Conservation (phyloP, 2,113 vertebrate genomes). For the Charadrius vociferus region DNA sequence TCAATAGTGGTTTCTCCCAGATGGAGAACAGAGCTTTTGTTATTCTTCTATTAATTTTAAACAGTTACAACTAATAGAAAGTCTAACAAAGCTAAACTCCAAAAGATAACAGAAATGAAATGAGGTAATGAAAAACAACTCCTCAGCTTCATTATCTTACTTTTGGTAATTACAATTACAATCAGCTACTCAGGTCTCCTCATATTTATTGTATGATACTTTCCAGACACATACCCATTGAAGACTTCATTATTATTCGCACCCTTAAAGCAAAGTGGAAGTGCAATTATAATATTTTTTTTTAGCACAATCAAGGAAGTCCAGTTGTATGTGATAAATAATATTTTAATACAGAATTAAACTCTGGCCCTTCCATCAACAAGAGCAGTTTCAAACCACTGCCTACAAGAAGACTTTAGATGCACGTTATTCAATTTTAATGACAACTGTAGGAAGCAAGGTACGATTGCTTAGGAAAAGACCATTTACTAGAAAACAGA, state of each 20-base stretch:
- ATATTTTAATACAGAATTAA: background rate
- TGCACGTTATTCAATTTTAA: background rate
- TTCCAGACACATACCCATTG: background rate
- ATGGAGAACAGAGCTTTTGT: background rate
- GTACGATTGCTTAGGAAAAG: background rate
- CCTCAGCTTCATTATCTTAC: conserved; percentile 10
- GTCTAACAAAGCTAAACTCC: background rate
- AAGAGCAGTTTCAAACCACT: background rate
- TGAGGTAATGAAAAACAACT: conserved; percentile 14
- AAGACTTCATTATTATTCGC: conserved; percentile 6
- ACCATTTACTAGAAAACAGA: background rate
- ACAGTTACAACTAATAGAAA: conserved; percentile 1
- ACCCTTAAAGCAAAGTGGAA: background rate
- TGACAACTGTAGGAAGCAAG: background rate
- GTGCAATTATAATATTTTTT: background rate
- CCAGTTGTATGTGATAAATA: background rate
- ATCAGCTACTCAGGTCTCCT: background rate
- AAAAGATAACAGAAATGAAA: conserved; percentile 4
- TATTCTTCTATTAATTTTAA: conserved; percentile 12
- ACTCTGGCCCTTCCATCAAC: background rate
- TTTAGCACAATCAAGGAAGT: background rate
- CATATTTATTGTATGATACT: background rate
- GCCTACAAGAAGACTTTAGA: background rate
- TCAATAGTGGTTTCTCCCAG: background rate
- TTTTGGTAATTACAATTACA: conserved; percentile 21